Evolutionary conservation across 2,888 invertebrate genomes (phyloP).

Genomic region (Erebia palarica): DNA sequence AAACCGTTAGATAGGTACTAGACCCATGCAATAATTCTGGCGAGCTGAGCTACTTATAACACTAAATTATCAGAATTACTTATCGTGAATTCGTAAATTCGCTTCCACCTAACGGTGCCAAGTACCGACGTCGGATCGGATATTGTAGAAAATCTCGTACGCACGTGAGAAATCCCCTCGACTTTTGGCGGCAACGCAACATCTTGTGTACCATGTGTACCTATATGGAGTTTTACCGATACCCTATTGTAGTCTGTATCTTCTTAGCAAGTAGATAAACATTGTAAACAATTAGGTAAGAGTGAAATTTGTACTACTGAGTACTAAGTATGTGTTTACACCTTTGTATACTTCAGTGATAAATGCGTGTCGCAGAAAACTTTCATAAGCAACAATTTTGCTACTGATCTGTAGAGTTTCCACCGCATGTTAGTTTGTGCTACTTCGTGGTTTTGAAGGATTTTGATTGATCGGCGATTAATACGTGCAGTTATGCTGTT

Average conservation of each 20-base stretch:
- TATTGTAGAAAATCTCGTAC: not conserved
- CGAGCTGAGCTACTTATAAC: too few species aligned
- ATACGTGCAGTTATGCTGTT: too few species aligned
- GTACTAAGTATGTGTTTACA: constrained; percentile 51
- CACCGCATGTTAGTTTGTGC: not conserved
- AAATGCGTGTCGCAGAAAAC: constrained; percentile 40
- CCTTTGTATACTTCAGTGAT: constrained; percentile 44
- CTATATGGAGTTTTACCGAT: not conserved
- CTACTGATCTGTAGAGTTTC: constrained; percentile 25
- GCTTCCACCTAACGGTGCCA: not conserved
- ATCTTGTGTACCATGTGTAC: not conserved
- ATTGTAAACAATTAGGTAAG: constrained; percentile 51
- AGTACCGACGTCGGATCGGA: constrained; percentile 3
- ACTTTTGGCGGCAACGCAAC: constrained; percentile 10
- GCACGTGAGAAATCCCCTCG: constrained; percentile 5
- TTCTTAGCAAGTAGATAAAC: constrained; percentile 36
- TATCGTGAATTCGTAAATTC: not conserved
- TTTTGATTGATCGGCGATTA: not conserved
- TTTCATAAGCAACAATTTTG: constrained; percentile 48
- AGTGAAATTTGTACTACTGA: constrained; percentile 47
- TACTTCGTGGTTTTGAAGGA: not conserved
- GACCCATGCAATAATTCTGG: too few species aligned
- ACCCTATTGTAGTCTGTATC: not conserved
- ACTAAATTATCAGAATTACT: too few species aligned
- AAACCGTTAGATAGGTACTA: too few species aligned